Conservation (phyloP, 2,797 vertebrate genomes). For the Ctenosaura bakeri region DNA sequence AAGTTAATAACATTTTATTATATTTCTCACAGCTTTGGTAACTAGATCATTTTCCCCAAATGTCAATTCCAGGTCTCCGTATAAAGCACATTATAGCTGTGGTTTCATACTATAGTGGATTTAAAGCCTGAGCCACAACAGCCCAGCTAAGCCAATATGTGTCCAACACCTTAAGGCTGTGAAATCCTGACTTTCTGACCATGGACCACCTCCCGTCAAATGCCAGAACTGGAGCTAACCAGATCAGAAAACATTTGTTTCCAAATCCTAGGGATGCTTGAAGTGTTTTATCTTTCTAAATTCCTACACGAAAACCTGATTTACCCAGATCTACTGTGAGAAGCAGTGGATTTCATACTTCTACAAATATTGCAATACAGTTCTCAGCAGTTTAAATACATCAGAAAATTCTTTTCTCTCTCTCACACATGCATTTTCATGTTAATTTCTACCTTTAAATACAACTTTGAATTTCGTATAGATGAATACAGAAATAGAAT, state of each 20-base stretch:
- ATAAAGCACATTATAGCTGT: neutral
- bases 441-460: neutral
- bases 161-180: neutral
- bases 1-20: neutral
- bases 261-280: neutral
- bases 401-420: no score
- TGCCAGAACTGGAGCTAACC: neutral
- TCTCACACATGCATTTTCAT: no score
- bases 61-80: neutral
- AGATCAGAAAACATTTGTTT: neutral
- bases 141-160: neutral
- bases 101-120: neutral
- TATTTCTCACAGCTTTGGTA: neutral
- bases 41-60: neutral
- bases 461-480: neutral
- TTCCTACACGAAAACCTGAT: no score
- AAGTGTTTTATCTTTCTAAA: no score
- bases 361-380: neutral
- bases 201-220: neutral
- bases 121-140: neutral
- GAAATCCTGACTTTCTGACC: neutral
- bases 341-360: neutral
- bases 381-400: no score
- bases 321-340: no score
- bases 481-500: neutral